These are phyloP conservation scores for Holothuria glaberrima DNA, from an alignment of 35 echinoderm and acorn worm species.

Conservation along the genomic window DNA sequence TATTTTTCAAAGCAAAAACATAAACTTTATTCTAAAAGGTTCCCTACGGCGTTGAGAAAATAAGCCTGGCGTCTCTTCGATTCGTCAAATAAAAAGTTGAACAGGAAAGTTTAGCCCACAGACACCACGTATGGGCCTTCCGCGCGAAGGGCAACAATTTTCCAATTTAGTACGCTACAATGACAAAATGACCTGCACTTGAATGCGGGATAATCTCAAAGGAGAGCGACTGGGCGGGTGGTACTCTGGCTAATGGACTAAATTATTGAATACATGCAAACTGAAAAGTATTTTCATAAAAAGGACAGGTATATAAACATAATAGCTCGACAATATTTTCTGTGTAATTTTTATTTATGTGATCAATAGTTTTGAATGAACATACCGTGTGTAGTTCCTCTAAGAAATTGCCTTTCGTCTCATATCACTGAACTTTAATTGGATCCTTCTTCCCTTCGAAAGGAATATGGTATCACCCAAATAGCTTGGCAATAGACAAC, in stretches of 20 bases:
- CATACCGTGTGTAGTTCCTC: too few relatives aligned
- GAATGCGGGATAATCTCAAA: slow-evolving; percentile 58
- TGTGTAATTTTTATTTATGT: too few relatives aligned
- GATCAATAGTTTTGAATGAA: too few relatives aligned
- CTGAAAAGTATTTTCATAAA: neutral
- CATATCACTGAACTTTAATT: neutral
- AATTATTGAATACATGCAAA: slow-evolving; percentile 44
- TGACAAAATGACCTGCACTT: slow-evolving; percentile 67
- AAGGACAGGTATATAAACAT: too few relatives aligned
- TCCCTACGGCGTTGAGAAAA: slow-evolving; percentile 52
- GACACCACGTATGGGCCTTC: slow-evolving; percentile 46
- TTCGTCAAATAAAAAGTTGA: slow-evolving; percentile 45
- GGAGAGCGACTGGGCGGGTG: slow-evolving; percentile 37
- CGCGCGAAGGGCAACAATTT: slow-evolving; percentile 60
- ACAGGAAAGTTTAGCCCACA: slow-evolving; percentile 39
- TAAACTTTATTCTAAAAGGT: slow-evolving; percentile 41
- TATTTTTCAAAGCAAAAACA: neutral
- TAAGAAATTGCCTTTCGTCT: too few relatives aligned
- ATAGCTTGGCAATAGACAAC: slow-evolving; percentile 34
- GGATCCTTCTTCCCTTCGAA: slow-evolving; percentile 3
- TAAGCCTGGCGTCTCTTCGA: slow-evolving; percentile 40
- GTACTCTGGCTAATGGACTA: slow-evolving; percentile 48
- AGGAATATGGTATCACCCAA: slow-evolving; percentile 46
- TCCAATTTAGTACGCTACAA: slow-evolving; percentile 69
- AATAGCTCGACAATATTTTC: too few relatives aligned